Conservation (phyloP, 1,140 invertebrate genomes). For the Drosophila miranda region DNA sequence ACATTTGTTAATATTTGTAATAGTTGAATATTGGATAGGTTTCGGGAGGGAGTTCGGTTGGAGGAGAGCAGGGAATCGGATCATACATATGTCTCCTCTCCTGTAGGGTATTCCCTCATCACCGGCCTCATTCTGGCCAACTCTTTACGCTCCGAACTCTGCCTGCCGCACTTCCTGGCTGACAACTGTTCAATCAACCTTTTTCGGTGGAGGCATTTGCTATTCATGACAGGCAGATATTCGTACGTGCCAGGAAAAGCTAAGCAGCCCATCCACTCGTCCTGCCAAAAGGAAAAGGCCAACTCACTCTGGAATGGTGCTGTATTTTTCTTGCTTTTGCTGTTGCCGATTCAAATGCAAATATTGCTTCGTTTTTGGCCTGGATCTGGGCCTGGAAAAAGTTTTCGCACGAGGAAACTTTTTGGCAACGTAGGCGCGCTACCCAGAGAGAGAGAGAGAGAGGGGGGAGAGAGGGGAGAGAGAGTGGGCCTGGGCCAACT, state of each 20-base stretch:
- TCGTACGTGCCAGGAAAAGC: slow-evolving; percentile 74
- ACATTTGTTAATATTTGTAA: too few species aligned
- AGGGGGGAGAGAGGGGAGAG: too few species aligned
- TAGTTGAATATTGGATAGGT: too few species aligned
- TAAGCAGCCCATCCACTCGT: slow-evolving; percentile 48
- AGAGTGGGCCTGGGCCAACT: slow-evolving; percentile 25
- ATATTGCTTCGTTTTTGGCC: slow-evolving; percentile 33
- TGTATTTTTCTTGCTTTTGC: slow-evolving; percentile 32
- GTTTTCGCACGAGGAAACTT: slow-evolving; percentile 75
- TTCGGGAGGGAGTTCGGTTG: too few species aligned
- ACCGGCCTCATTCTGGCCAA: not conserved
- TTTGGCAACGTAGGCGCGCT: slow-evolving; percentile 55
- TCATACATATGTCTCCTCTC: too few species aligned
- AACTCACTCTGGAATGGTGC: slow-evolving; percentile 57
- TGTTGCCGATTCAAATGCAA: slow-evolving; percentile 74
- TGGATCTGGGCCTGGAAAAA: slow-evolving; percentile 30
- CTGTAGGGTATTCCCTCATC: slow-evolving; percentile 11
- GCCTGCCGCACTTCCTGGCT: slow-evolving; percentile 46
- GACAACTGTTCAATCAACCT: slow-evolving; percentile 68
- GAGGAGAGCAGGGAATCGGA: too few species aligned
- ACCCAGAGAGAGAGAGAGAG: not conserved
- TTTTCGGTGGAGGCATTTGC: slow-evolving; percentile 61
- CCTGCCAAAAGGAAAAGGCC: slow-evolving; percentile 42
- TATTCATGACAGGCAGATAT: slow-evolving; percentile 73
- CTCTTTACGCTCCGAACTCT: slow-evolving; percentile 21